These are phyloP conservation scores for Cepphus grylle DNA, from an alignment of 2,113 vertebrate species.

Conservation along the genomic window DNA sequence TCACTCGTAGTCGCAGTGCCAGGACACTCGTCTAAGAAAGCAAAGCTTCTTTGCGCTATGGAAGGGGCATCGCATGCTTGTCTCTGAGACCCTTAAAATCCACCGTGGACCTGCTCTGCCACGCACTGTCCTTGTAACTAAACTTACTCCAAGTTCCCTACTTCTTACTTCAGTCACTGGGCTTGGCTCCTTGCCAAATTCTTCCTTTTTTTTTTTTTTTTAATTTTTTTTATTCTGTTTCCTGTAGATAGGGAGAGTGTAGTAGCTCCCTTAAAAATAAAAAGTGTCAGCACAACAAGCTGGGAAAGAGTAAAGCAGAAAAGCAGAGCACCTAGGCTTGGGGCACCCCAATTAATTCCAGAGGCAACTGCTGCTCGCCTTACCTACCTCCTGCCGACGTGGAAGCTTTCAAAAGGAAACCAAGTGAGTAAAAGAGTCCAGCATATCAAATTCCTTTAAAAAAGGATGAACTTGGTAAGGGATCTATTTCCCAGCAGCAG, in stretches of 20 bases:
- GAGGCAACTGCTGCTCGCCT: background rate
- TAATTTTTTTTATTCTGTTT: conserved; percentile 16
- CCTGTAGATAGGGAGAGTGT: conserved; percentile 35
- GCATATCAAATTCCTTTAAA: conserved; percentile 38
- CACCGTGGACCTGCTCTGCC: background rate
- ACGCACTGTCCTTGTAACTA: background rate
- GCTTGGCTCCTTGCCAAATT: conserved; percentile 21
- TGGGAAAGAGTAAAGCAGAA: background rate
- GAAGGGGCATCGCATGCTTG: background rate
- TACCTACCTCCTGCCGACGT: background rate
- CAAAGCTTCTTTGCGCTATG: background rate
- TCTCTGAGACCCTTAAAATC: background rate
- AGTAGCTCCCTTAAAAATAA: background rate
- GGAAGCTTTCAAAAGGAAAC: conserved; percentile 12
- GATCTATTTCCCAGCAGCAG: background rate
- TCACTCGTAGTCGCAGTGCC: background rate
- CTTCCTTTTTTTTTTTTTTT: background rate
- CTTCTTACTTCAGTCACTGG: conserved; percentile 7
- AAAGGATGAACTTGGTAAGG: conserved; percentile 8
- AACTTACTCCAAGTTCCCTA: conserved; percentile 40
- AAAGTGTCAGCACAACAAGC: background rate
- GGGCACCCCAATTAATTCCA: background rate
- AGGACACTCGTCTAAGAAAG: background rate
- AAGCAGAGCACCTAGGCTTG: background rate
- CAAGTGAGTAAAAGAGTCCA: background rate